These are phyloP conservation scores for Phoxinus phoxinus DNA, from an alignment of 2,113 vertebrate genomes.

Conservation along the genomic window DNA sequence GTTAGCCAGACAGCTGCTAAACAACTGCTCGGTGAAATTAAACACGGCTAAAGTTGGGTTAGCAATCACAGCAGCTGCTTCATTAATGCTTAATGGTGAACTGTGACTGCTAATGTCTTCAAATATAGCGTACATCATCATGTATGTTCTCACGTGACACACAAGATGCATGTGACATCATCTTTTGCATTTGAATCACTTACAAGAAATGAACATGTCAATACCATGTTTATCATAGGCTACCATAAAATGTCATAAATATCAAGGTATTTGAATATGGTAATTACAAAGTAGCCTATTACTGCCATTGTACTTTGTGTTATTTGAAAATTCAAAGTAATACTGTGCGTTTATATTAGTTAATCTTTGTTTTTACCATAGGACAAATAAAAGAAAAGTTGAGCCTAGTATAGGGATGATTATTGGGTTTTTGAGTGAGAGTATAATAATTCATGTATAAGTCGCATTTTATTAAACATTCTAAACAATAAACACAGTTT, in stretches of 20 bases:
- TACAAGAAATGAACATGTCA: neutral
- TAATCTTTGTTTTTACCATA: neutral
- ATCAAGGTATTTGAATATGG: neutral
- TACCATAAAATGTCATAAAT: neutral
- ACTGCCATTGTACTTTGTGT: neutral
- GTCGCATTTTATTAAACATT: too few species aligned
- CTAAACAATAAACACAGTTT: too few species aligned
- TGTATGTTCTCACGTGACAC: neutral
- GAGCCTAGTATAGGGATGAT: neutral
- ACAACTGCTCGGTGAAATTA: constrained; percentile 19
- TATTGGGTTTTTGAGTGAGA: too few species aligned
- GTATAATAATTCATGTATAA: too few species aligned
- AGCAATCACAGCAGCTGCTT: constrained; percentile 24
- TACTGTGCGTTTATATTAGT: neutral
- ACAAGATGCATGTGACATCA: neutral
- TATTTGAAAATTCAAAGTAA: neutral
- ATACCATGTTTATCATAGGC: neutral
- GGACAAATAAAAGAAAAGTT: too few species aligned
- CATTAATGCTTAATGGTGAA: neutral
- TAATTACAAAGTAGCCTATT: neutral
- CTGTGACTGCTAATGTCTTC: neutral
- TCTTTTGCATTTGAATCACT: neutral
- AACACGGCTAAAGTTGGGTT: constrained; percentile 29
- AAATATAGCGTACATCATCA: neutral
- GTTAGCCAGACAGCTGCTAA: constrained; percentile 22